Conservation (phyloP, 2,113 vertebrate genomes). For the Gallinago undulata region DNA sequence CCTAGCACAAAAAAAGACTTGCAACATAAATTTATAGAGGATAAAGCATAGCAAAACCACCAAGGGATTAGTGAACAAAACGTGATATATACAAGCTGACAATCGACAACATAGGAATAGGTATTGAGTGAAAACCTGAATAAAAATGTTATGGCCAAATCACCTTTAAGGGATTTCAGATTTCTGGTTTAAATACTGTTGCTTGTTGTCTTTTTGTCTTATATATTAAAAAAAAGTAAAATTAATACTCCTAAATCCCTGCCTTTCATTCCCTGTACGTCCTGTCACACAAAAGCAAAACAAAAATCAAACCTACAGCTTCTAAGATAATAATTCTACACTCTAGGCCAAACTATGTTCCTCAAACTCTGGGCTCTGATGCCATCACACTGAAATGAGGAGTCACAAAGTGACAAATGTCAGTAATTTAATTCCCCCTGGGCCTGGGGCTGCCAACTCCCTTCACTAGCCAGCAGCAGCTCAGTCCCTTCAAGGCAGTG, state of each 20-base stretch:
- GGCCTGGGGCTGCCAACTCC: rapidly evolving
- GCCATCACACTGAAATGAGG: not conserved
- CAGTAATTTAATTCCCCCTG: not conserved
- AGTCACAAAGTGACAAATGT: not conserved
- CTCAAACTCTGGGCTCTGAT: not conserved
- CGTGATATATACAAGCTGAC: not conserved
- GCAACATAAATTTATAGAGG: not conserved
- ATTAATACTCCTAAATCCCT: not conserved
- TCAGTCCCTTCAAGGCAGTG: not conserved
- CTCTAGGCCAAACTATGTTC: not conserved
- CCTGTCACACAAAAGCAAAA: not conserved
- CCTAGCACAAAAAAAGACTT: not conserved
- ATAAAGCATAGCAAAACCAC: not conserved
- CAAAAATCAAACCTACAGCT: not conserved
- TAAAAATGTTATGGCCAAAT: not conserved
- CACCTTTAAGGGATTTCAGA: not conserved
- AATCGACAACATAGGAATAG: not conserved
- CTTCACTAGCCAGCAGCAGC: not conserved
- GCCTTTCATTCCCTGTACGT: not conserved
- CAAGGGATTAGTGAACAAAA: not conserved
- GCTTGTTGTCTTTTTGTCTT: not conserved
- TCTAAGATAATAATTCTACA: not conserved
- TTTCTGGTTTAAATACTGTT: not conserved
- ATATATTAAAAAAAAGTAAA: not conserved
- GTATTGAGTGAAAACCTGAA: not conserved